A percentile compares a stretch with the other conserved stretches of the same genome.
Evolutionary conservation across 2,888 invertebrate species (phyloP).

Genomic region (Metellina segmentata): DNA sequence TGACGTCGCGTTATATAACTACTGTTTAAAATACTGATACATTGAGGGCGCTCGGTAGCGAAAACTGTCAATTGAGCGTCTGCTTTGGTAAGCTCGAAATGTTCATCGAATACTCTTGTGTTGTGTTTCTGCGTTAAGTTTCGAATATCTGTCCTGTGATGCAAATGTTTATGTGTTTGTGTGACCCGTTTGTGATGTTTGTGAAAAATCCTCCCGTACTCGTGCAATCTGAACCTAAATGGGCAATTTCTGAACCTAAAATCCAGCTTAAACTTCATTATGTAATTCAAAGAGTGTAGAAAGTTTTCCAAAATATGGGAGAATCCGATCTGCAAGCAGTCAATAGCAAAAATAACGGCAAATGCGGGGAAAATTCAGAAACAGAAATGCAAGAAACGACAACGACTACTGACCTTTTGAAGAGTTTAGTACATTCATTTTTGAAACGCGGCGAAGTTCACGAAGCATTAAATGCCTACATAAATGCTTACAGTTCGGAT

Average conservation of each 20-base stretch:
- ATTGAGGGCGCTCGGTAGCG: slow-evolving; percentile 64
- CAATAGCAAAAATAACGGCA: slow-evolving; percentile 24
- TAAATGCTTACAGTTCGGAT: slow-evolving; percentile 68
- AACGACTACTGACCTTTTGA: slow-evolving; percentile 34
- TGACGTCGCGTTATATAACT: slow-evolving; percentile 70
- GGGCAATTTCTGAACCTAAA: slow-evolving; percentile 67
- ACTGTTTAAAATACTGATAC: slow-evolving; percentile 58
- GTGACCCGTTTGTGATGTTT: slow-evolving; percentile 3
- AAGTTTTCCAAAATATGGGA: slow-evolving; percentile 61
- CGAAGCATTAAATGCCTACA: slow-evolving; percentile 60
- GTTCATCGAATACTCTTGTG: not conserved
- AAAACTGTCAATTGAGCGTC: slow-evolving; percentile 49
- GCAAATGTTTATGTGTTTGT: slow-evolving; percentile 13
- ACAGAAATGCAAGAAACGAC: not conserved
- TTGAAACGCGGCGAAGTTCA: slow-evolving; percentile 43
- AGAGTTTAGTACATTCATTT: slow-evolving; percentile 27
- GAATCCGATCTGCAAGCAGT: slow-evolving; percentile 68
- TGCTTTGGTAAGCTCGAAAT: slow-evolving; percentile 26
- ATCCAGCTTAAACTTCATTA: slow-evolving; percentile 9
- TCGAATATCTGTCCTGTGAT: not conserved
- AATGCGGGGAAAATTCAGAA: slow-evolving; percentile 34
- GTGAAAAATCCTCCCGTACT: not conserved
- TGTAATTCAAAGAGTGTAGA: slow-evolving; percentile 54
- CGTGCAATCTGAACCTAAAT: slow-evolving; percentile 51
- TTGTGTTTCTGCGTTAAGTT: slow-evolving; percentile 16